These are phyloP conservation scores for Galagoides demidoff DNA, from an alignment of 2,797 vertebrate species.

Conservation along the genomic window DNA sequence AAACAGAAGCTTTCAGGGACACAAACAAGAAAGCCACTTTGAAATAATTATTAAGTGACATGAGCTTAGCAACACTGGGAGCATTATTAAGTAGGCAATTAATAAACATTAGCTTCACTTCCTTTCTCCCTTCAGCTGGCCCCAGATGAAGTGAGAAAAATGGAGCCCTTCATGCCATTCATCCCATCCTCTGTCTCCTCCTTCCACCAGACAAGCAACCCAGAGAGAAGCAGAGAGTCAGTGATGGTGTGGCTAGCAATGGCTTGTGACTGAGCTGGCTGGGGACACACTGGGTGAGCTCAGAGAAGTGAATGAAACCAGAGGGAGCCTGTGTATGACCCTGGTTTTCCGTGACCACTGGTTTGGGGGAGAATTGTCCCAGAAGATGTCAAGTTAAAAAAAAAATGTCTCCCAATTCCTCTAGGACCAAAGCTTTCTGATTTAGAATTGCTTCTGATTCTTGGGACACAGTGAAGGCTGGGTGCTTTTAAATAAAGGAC, in stretches of 20 bases:
- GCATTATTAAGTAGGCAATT: neutral
- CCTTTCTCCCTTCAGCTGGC: neutral
- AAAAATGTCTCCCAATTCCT: neutral
- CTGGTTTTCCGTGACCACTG: neutral
- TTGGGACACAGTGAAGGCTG: neutral
- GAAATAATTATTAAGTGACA: neutral
- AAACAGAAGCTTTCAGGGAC: neutral
- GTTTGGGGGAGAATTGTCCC: neutral
- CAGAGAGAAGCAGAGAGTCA: neutral
- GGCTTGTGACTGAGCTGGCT: neutral
- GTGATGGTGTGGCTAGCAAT: accelerated
- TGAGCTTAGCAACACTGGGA: neutral
- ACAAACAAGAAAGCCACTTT: neutral
- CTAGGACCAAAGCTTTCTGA: neutral
- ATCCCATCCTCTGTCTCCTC: neutral
- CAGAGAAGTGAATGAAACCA: neutral
- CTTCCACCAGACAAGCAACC: neutral
- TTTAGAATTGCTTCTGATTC: neutral
- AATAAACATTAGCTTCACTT: neutral
- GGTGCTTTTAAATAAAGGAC: conserved; percentile 33
- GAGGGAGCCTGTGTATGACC: neutral
- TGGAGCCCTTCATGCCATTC: too few relatives aligned
- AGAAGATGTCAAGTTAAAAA: neutral
- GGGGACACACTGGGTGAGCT: neutral
- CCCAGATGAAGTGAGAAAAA: neutral